A percentile compares a stretch with the other conserved stretches of the same genome.
These are phyloP conservation scores for Phocides pigmalion DNA, from an alignment of 1,140 invertebrate genomes.

Conservation along the genomic window DNA sequence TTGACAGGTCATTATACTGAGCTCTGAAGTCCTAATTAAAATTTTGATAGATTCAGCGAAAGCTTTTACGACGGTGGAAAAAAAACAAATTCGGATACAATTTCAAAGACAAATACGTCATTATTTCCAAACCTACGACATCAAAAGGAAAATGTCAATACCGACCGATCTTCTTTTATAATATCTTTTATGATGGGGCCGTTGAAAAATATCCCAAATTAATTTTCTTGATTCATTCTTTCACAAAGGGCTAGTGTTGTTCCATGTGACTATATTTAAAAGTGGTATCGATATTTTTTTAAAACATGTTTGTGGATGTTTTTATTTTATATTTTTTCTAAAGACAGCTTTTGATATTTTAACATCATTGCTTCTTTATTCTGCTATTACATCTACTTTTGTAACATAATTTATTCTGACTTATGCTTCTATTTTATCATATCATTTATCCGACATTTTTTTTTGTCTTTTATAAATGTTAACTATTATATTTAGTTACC, in stretches of 20 bases:
- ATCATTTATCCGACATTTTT: too few relatives aligned
- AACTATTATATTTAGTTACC: too few relatives aligned
- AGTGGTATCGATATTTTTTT: neutral
- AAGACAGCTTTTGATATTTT: too few relatives aligned
- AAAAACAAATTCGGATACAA: constrained; percentile 46
- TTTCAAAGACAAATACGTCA: constrained; percentile 69
- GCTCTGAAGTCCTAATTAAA: constrained; percentile 25
- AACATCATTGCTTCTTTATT: too few relatives aligned
- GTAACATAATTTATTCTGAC: too few relatives aligned
- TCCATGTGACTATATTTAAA: neutral
- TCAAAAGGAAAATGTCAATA: constrained; percentile 69
- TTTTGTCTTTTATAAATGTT: too few relatives aligned
- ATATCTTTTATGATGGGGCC: constrained; percentile 66
- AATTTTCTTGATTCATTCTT: constrained; percentile 71
- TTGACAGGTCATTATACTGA: constrained; percentile 29
- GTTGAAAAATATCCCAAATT: constrained; percentile 69
- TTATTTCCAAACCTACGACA: constrained; percentile 58
- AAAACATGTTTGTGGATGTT: constrained; percentile 4
- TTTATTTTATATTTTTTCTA: too few relatives aligned
- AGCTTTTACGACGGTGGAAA: constrained; percentile 13
- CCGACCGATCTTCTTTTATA: constrained; percentile 61
- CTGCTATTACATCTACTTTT: too few relatives aligned
- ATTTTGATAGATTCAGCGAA: constrained; percentile 26
- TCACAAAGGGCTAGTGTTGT: constrained; percentile 54
- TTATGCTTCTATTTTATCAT: too few relatives aligned